These are phyloP conservation scores for Philereme transversata DNA, from an alignment of 2,888 invertebrate genomes.

Conservation along the genomic window DNA sequence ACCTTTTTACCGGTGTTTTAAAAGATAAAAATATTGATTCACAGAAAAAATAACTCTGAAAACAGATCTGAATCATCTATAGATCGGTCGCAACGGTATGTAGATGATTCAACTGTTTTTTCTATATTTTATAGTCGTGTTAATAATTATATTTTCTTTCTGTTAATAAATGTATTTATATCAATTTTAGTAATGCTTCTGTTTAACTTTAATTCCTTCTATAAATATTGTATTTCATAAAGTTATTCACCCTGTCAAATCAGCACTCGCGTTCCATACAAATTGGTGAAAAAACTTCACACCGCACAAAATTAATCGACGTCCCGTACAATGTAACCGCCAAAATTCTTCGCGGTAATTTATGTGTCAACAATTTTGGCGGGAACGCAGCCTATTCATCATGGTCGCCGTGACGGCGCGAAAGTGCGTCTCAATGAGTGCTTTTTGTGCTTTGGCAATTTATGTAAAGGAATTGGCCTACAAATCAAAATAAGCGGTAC, in stretches of 20 bases:
- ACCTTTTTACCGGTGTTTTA: too few relatives aligned
- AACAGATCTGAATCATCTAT: too few relatives aligned
- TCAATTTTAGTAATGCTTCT: too few relatives aligned
- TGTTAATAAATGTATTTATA: too few relatives aligned
- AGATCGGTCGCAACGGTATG: too few relatives aligned
- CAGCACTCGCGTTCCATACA: conserved; percentile 23
- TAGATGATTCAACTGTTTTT: too few relatives aligned
- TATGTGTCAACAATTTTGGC: conserved; percentile 51
- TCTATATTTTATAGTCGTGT: too few relatives aligned
- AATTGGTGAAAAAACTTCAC: conserved; percentile 25
- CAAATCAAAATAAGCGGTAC: conserved; percentile 21
- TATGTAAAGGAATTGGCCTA: conserved; percentile 35
- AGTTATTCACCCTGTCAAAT: conserved; percentile 21
- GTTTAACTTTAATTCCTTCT: too few relatives aligned
- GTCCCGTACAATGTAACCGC: conserved; percentile 43
- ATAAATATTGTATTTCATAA: not conserved
- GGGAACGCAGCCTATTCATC: conserved; percentile 43
- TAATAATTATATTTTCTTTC: too few relatives aligned
- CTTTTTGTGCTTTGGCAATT: conserved; percentile 38
- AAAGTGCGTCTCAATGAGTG: conserved; percentile 37
- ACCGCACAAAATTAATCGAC: conserved; percentile 48
- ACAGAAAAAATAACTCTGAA: too few relatives aligned
- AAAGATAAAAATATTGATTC: too few relatives aligned
- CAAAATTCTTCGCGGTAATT: conserved; percentile 48
- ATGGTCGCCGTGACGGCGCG: conserved; percentile 39